phyloP scores from a whole-genome alignment of 2,888 invertebrate genomes.

The Drosophila rubida region DNA sequence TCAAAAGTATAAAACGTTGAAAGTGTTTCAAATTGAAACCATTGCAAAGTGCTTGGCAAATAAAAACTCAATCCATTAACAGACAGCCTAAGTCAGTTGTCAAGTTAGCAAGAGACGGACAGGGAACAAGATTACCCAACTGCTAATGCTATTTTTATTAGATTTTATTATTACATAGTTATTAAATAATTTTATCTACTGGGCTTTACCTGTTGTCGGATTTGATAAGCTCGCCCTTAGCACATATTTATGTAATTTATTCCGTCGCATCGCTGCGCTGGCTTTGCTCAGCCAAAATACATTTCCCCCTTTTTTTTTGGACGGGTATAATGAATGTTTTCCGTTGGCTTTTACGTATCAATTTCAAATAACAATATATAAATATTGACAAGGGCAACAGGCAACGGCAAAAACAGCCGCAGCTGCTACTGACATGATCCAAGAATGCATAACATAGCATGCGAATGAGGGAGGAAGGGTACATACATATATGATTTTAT shows the following conservation, averaged over 20 bases:
- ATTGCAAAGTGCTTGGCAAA: no score
- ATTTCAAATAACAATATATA: slow-evolving; percentile 67
- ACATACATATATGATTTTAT: slow-evolving; percentile 26
- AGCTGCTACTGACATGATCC: slow-evolving; percentile 69
- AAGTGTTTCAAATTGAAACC: no score
- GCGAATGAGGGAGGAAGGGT: neutral
- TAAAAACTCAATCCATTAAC: neutral
- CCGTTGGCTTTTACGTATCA: slow-evolving; percentile 58
- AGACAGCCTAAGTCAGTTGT: neutral
- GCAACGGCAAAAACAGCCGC: slow-evolving; percentile 40
- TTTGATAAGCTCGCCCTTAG: slow-evolving; percentile 10
- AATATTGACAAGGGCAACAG: slow-evolving; percentile 74
- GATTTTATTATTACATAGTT: neutral
- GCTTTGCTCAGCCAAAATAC: slow-evolving; percentile 7
- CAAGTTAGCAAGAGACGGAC: neutral
- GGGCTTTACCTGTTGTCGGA: slow-evolving; percentile 4
- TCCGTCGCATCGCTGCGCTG: neutral
- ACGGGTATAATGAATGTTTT: slow-evolving; percentile 51
- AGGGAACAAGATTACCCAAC: neutral
- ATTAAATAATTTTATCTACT: neutral
- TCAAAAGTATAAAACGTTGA: no score
- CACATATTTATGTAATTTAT: slow-evolving; percentile 30
- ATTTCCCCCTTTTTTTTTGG: slow-evolving; percentile 15
- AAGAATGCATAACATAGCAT: slow-evolving; percentile 36
- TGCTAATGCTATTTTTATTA: neutral